A percentile compares a stretch with the other conserved stretches of the same genome.
phyloP scores from a whole-genome alignment of 2,888 invertebrate genomes.

The Nomada ferruginata region DNA sequence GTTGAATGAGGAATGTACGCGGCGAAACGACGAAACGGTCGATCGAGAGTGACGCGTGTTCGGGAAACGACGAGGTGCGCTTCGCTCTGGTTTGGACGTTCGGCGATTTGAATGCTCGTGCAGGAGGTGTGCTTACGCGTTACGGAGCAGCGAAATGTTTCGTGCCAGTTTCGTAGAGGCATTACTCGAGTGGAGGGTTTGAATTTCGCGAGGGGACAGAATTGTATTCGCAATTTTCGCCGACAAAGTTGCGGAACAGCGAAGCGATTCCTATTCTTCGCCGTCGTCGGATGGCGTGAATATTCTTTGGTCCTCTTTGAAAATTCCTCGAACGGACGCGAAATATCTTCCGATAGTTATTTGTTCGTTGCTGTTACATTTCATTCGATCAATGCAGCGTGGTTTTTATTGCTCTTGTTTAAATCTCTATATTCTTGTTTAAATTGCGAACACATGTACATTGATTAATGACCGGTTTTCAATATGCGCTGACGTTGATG shows the following conservation, averaged over 20 bases:
- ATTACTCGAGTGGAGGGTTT: too few relatives aligned
- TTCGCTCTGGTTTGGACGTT: neutral
- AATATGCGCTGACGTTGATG: conserved; percentile 7
- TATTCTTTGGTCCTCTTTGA: too few relatives aligned
- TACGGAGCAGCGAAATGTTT: neutral
- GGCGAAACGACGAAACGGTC: conserved; percentile 11
- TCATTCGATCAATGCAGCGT: too few relatives aligned
- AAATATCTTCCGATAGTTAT: too few relatives aligned
- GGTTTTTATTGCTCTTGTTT: neutral
- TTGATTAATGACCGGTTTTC: neutral
- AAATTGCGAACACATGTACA: neutral
- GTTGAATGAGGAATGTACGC: neutral
- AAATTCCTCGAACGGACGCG: too few relatives aligned
- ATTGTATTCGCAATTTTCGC: too few relatives aligned
- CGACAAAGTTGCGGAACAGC: too few relatives aligned
- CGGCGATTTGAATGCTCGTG: conserved; percentile 34
- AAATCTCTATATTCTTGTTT: neutral
- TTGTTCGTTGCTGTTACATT: too few relatives aligned
- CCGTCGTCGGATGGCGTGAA: too few relatives aligned
- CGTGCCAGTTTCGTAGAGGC: too few relatives aligned
- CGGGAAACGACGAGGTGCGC: neutral
- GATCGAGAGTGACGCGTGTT: conserved; percentile 1
- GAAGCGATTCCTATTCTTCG: too few relatives aligned
- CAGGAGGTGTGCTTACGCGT: neutral
- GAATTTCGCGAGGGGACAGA: too few relatives aligned